These are phyloP conservation scores for Mesocricetus auratus DNA, from an alignment of 2,113 vertebrate species.

Conservation along the genomic window DNA sequence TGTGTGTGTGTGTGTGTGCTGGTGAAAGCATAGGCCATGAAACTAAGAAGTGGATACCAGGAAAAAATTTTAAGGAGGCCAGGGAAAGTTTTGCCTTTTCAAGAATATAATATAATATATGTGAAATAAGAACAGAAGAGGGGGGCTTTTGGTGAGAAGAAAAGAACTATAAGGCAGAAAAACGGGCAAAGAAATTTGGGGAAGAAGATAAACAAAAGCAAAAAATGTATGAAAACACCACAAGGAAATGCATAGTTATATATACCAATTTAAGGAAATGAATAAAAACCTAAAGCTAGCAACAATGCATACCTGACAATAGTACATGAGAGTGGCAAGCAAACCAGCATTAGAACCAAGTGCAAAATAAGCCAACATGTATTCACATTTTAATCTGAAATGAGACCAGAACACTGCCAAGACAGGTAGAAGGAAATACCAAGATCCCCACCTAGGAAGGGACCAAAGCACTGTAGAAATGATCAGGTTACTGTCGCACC, in stretches of 20 bases:
- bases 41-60: background rate
- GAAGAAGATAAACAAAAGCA: background rate
- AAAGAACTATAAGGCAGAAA: background rate
- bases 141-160: no score
- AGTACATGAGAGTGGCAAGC: background rate
- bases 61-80: background rate
- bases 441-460: background rate
- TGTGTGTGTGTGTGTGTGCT: background rate
- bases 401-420: background rate
- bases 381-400: background rate
- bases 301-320: background rate
- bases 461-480: background rate
- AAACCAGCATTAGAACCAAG: background rate
- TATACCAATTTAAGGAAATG: background rate
- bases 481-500: background rate
- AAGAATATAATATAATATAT: background rate
- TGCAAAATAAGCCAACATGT: background rate
- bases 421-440: background rate
- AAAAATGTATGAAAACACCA: background rate
- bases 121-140: background rate
- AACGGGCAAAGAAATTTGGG: background rate
- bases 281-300: background rate
- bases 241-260: background rate
- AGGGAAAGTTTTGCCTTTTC: background rate
- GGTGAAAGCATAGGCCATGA: background rate